phyloP scores from a whole-genome alignment of 2,888 invertebrate species.

The Diarsia mendica region DNA sequence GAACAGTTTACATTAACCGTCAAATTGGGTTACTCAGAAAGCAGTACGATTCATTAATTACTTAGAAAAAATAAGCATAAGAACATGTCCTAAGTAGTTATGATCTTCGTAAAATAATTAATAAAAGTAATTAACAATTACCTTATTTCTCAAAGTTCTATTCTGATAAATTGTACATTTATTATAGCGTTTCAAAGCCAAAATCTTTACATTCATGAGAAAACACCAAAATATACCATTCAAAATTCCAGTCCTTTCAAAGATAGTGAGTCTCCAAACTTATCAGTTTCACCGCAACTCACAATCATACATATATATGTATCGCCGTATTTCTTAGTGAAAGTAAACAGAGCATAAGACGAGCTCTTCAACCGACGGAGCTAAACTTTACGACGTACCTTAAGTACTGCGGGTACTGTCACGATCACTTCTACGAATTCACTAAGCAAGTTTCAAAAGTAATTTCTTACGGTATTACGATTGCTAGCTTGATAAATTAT shows the following conservation, averaged over 20 bases:
- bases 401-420: slow-evolving; percentile 7
- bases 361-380: slow-evolving; percentile 49
- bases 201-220: not conserved
- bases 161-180: not conserved
- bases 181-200: not conserved
- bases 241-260: slow-evolving; percentile 22
- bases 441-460: not conserved
- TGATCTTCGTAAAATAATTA: too few relatives aligned
- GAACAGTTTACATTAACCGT: not conserved
- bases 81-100: too few relatives aligned
- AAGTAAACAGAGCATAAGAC: slow-evolving; percentile 49
- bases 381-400: slow-evolving; percentile 52
- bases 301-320: slow-evolving; percentile 36
- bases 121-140: not conserved
- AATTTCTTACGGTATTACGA: not conserved
- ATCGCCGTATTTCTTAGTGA: slow-evolving; percentile 46
- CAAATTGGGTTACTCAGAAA: not conserved
- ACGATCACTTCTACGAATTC: not conserved
- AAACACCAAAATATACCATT: slow-evolving; percentile 2
- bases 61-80: too few relatives aligned
- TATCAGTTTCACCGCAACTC: slow-evolving; percentile 52
- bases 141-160: not conserved
- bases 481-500: not conserved
- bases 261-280: slow-evolving; percentile 41
- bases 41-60: not conserved